phyloP scores from a whole-genome alignment of 2,888 invertebrate genomes.

The Willowsia nigromaculata region DNA sequence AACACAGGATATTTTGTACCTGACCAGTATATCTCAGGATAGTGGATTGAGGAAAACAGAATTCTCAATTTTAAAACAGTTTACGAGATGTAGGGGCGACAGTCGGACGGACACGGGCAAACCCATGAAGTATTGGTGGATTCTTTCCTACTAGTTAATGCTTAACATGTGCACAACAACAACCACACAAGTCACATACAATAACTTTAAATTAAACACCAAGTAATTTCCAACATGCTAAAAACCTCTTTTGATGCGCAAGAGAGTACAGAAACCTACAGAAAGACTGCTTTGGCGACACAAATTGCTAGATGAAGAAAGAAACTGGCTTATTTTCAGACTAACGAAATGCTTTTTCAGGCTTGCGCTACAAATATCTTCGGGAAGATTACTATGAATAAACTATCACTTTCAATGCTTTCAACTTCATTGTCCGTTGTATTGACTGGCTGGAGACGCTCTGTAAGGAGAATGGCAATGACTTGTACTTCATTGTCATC shows the following conservation, averaged over 20 bases:
- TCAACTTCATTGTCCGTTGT: background rate
- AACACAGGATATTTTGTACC: too few species aligned
- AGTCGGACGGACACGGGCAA: background rate
- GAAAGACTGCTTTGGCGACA: too few species aligned
- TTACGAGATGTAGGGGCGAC: too few species aligned
- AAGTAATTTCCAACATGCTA: background rate
- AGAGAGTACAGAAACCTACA: too few species aligned
- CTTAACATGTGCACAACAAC: background rate
- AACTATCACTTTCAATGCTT: conserved; percentile 29
- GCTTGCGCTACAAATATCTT: background rate
- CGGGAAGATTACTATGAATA: background rate
- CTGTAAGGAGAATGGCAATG: background rate
- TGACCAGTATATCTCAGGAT: too few species aligned
- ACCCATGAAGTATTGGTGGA: too few species aligned
- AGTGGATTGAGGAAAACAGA: too few species aligned
- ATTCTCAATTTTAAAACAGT: too few species aligned
- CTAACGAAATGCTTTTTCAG: background rate
- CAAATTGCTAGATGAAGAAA: background rate
- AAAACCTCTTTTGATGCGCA: background rate
- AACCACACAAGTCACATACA: background rate
- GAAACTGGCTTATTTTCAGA: too few species aligned
- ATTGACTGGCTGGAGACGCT: background rate
- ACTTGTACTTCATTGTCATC: background rate
- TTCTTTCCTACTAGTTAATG: too few species aligned
- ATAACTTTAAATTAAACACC: conserved; percentile 26